These are phyloP conservation scores for Pharmacophagus antenor DNA, from an alignment of 2,888 invertebrate genomes.

Conservation along the genomic window DNA sequence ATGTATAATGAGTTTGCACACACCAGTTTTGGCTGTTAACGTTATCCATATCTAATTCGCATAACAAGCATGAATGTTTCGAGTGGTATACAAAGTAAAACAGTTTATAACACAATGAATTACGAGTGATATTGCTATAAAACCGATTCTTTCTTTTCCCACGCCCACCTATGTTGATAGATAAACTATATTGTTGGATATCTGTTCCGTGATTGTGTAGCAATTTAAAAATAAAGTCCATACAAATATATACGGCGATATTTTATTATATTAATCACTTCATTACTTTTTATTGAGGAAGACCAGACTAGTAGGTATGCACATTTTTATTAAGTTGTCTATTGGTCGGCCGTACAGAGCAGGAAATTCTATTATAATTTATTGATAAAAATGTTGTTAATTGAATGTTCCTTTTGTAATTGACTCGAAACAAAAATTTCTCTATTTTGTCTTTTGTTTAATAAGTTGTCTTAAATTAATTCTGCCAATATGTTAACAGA, in stretches of 20 bases:
- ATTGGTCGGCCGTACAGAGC: neutral
- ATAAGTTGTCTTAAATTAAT: too few relatives aligned
- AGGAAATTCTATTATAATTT: too few relatives aligned
- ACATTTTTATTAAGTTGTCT: neutral
- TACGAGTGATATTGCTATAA: neutral
- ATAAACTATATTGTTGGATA: constrained; percentile 3
- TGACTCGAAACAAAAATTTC: too few relatives aligned
- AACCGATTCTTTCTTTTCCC: constrained; percentile 4
- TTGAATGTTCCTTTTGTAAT: too few relatives aligned
- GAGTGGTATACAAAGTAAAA: neutral
- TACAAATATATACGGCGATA: neutral
- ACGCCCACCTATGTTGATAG: constrained; percentile 6
- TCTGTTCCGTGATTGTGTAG: neutral
- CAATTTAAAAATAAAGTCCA: neutral
- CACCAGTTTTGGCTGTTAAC: constrained; percentile 9
- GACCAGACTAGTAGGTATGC: neutral
- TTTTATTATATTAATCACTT: neutral
- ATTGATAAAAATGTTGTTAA: too few relatives aligned
- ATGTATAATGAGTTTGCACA: constrained; percentile 13
- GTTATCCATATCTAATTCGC: constrained; percentile 17
- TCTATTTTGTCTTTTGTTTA: too few relatives aligned
- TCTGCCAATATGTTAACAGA: too few relatives aligned
- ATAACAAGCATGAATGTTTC: constrained; percentile 7
- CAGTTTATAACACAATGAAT: neutral
- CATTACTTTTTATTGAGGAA: neutral